Base-by-base conservation (phyloP, 2,113 vertebrate species). In the Anthoscopus minutus region DNA sequence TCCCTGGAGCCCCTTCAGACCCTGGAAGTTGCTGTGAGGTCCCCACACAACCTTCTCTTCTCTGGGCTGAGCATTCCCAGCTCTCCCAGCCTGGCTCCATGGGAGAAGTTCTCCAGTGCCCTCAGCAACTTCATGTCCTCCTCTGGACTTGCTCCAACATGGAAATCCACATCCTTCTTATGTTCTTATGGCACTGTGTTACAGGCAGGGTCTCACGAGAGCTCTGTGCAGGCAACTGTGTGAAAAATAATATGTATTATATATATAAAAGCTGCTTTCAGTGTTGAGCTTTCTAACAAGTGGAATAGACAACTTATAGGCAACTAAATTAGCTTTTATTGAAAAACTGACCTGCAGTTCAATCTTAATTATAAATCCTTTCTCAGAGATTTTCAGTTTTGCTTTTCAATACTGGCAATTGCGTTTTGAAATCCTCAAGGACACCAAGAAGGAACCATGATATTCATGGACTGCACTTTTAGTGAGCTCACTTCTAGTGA, bases 291-390 rank as follows among this genome's bases (percentile, higher is more conserved):
- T 53, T 31, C 53, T 50, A 57, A 45, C 47, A 58, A 76, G 27
- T 35, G 31, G 11, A 87, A 72, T 65, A 73, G 74, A 80, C 27
- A 40, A 47, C 76, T 85, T 69, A 72, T 69, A 64, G 64, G 58
- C 58, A 76, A 92, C 82, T 60, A 86, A 81, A 92, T 82, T 84
- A 77, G 61, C 37, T 77, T 92, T 56, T 53, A 62, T 61, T 89
- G 73, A 93, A 93, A 92, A 67, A 37, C 1, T 85, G 74, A 85
- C 80, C 60, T 86, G 56, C 14, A 79, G 60, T 66, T 92, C 88
- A 89, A 47, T 47, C 51, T 61, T 72, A 93, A 96, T 91, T 93
- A 70, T 88, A 66, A 86, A 44, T 91, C 44, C 45, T 66, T 40
- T 72, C 81, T 85, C 78, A 44, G 84, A 88, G 69, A 44, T 86